These are phyloP conservation scores for Cyrtonyx montezumae DNA, from an alignment of 2,113 vertebrate genomes.

Conservation along the genomic window DNA sequence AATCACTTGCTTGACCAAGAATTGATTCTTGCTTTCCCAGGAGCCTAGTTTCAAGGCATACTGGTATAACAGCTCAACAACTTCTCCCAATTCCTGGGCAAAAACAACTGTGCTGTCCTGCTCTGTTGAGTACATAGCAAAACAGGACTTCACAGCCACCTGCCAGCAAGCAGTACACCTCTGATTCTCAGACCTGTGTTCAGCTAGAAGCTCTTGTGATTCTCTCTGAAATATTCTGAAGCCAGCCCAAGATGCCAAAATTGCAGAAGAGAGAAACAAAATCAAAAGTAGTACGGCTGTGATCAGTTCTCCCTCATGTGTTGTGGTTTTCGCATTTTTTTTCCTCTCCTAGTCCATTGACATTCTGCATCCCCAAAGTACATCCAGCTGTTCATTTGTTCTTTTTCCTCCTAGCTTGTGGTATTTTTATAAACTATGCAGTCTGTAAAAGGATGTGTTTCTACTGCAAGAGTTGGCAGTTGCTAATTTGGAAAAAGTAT, in stretches of 20 bases:
- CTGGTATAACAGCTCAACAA: background rate
- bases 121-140: accelerated
- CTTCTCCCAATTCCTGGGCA: background rate
- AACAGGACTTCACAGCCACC: background rate
- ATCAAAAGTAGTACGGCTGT: background rate
- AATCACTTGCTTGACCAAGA: background rate
- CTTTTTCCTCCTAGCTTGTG: background rate
- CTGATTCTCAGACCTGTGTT: background rate
- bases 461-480: background rate
- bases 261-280: background rate
- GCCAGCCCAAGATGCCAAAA: background rate
- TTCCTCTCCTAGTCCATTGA: background rate
- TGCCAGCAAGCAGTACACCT: accelerated
- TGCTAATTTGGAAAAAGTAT: background rate
- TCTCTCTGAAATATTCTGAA: background rate
- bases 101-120: background rate
- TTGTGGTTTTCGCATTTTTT: background rate
- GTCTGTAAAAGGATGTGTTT: background rate
- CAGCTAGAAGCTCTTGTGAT: background rate
- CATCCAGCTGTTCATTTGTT: background rate
- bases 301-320: background rate
- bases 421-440: background rate
- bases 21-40: background rate
- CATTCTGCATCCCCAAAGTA: background rate
- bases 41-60: background rate